Evolutionary conservation across 1,140 invertebrate species (phyloP), one percentile per base, ranked within the genome.

Genomic region (Drosophila pallidifrons): DNA sequence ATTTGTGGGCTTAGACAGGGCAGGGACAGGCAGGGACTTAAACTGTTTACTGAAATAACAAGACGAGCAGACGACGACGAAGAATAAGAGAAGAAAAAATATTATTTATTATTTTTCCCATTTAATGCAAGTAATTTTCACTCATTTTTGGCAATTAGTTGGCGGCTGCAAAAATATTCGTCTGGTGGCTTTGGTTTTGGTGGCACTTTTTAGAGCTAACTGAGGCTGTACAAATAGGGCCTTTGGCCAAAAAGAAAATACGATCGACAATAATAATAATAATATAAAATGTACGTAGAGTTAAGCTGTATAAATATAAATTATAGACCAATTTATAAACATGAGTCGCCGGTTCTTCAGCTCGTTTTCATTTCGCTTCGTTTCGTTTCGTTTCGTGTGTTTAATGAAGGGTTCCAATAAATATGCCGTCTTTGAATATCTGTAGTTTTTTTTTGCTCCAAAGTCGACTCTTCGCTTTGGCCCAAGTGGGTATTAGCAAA

Each of bases 271-370:
- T 15, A 32, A 51, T n/a, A 74, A 73, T 41, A 69, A 25, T 15
- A 45, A 57, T 43, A 69, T 46, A 32, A 75, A 43, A 75, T 43
- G 32, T 46, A 52, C 49, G 32, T 54, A 30, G 20, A 54, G 38
- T 49, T 59, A 78, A 85, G 88, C 88, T 91, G 82, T 77, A 85
- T 70, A 91, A 91, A 91, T 91, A 91, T 46, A 91, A 91, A 91
- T 91, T 91, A 91, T 88, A 82, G 88, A 91, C 88, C 88, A 91
- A 91, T 91, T 91, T 91, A 91, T 91, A 91, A 91, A 88, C 82
- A 91, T 91, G 88, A 91, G 73, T 91, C 60, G 88, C 25, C 57
- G 13, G 32, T 72, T 55, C 52, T 30, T 1, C 28, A 13, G 16
- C 16, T 47, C 16, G 15, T 47, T 65, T 55, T 55, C 63, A 13